phyloP scores from a whole-genome alignment of 2,888 invertebrate genomes.

The Limnephilus auricula region DNA sequence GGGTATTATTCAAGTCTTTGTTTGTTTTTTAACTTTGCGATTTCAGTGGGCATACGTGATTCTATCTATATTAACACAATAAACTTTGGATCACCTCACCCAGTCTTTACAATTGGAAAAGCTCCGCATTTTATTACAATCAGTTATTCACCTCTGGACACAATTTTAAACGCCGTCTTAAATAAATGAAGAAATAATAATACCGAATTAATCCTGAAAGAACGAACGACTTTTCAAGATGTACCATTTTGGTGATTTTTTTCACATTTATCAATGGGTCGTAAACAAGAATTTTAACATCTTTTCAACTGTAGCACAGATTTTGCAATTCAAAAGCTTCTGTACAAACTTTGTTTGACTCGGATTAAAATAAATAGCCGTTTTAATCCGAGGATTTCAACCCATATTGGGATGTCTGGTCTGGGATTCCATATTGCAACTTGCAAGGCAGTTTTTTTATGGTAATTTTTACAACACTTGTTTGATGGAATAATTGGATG shows the following conservation, averaged over 20 bases:
- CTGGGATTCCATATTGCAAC: slow-evolving; percentile 6
- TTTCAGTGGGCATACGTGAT: not conserved
- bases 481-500: not conserved
- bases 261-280: not conserved
- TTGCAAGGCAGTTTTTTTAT: not conserved
- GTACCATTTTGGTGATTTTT: slow-evolving; percentile 43
- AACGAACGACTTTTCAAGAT: slow-evolving; percentile 22
- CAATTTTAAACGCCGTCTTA: slow-evolving; percentile 66
- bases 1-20: slow-evolving; percentile 2
- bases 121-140: slow-evolving; percentile 17
- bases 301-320: not conserved
- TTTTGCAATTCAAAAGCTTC: not conserved
- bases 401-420: not conserved
- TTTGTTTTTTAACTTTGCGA: not conserved
- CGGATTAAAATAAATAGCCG: not conserved
- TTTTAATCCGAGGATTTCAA: slow-evolving; percentile 2
- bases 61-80: not conserved
- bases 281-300: slow-evolving; percentile 20
- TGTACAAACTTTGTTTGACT: not conserved
- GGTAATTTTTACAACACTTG: not conserved
- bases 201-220: slow-evolving; percentile 43
- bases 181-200: slow-evolving; percentile 67
- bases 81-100: not conserved
- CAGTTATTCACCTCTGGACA: not conserved
- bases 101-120: not conserved